phyloP scores from a whole-genome alignment of 1,140 invertebrate genomes.

The Onthophagus taurus region DNA sequence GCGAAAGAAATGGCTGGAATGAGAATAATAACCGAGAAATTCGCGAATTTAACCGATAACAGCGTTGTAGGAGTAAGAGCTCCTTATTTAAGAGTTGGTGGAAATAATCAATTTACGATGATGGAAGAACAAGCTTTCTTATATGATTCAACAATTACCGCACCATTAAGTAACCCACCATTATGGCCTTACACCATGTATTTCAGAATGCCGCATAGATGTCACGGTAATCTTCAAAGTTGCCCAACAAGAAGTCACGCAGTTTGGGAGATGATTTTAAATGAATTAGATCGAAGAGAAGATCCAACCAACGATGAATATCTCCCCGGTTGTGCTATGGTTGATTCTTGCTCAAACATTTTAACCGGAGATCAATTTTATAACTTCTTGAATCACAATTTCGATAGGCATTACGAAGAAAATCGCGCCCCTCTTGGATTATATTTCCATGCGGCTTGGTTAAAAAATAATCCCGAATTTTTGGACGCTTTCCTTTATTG shows the following conservation, averaged over 20 bases:
- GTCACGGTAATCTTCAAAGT: constrained; percentile 87
- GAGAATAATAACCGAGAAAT: constrained; percentile 87
- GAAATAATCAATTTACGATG: constrained; percentile 96
- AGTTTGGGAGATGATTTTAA: constrained; percentile 98
- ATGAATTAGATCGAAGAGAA: constrained; percentile 85
- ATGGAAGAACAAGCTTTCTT: constrained; percentile 95
- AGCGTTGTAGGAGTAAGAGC: constrained; percentile 89
- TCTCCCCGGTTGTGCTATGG: constrained; percentile 90
- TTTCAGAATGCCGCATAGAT: constrained; percentile 91
- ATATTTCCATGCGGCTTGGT: constrained; percentile 93
- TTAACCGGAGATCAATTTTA: constrained; percentile 89
- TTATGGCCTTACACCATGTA: constrained; percentile 97
- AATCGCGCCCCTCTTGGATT: constrained; percentile 88
- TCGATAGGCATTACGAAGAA: constrained; percentile 89
- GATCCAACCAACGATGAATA: constrained; percentile 87
- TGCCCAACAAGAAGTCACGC: constrained; percentile 87
- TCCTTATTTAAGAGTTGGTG: constrained; percentile 86
- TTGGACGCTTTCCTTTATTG: constrained; percentile 88
- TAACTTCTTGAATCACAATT: constrained; percentile 93
- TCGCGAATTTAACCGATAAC: constrained; percentile 86
- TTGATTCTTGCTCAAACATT: constrained; percentile 92
- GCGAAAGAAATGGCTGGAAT: constrained; percentile 95
- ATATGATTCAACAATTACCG: constrained; percentile 92
- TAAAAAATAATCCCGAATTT: constrained; percentile 91
- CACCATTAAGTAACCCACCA: constrained; percentile 82